A percentile compares a stretch with the other conserved stretches of the same genome.
phyloP scores from a whole-genome alignment of 2,888 invertebrate species.

The Mesochorus sp. region DNA sequence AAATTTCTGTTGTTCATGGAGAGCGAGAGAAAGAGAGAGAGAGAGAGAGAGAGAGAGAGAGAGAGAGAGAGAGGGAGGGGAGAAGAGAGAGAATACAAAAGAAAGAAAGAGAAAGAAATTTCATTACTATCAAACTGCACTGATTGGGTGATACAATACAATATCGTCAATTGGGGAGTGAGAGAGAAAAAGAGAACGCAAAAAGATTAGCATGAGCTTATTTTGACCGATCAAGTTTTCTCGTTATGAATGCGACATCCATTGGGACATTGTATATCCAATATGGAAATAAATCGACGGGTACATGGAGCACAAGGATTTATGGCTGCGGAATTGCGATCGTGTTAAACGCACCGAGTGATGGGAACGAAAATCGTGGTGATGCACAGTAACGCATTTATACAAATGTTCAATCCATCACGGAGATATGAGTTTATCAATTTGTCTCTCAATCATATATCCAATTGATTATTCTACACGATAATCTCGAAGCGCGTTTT shows the following conservation, averaged over 20 bases:
- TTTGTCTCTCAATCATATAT: not conserved
- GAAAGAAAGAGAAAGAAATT: too few species aligned
- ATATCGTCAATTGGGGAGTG: too few species aligned
- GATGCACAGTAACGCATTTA: not conserved
- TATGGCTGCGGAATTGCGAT: not conserved
- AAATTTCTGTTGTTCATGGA: too few species aligned
- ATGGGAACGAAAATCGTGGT: not conserved
- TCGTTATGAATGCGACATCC: slow-evolving; percentile 22
- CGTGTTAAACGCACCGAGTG: not conserved
- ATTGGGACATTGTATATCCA: slow-evolving; percentile 40
- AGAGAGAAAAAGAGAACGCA: not conserved
- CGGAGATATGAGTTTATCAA: not conserved
- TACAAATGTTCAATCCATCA: slow-evolving; percentile 7
- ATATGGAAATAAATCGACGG: slow-evolving; percentile 38
- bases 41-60: too few species aligned
- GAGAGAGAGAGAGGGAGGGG: too few species aligned
- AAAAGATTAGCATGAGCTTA: slow-evolving; percentile 21
- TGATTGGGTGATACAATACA: too few species aligned
- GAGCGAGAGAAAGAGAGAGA: too few species aligned
- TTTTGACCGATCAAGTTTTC: slow-evolving; percentile 49
- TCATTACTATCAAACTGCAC: too few species aligned
- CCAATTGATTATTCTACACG: not conserved
- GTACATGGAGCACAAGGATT: not conserved
- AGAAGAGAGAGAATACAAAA: too few species aligned
- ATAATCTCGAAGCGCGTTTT: not conserved